Percentiles rank a stretch among this genome's conserved stretches.
Evolutionary conservation across 1,140 invertebrate species (phyloP).

Genomic region (Drosophila elegans): DNA sequence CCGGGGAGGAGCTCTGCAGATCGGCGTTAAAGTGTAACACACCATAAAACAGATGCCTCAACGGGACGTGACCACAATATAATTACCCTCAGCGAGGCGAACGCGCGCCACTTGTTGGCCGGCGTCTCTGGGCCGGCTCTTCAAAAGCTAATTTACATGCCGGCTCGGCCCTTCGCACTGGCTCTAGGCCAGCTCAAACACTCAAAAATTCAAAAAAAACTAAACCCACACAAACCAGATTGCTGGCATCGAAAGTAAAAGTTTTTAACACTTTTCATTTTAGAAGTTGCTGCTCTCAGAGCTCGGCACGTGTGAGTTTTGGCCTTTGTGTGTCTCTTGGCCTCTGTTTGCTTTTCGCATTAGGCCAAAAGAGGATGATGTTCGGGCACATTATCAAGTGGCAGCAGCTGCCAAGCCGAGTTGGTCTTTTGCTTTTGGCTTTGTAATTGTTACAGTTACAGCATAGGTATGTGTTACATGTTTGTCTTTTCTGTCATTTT

Average conservation of each 20-base stretch:
- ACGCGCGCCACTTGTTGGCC: conserved; percentile 70
- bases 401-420: conserved; percentile 52
- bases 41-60: conserved; percentile 75
- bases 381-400: conserved; percentile 65
- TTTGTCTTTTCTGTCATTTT: conserved; percentile 9
- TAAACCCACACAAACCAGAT: conserved; percentile 1
- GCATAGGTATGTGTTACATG: conserved; percentile 34
- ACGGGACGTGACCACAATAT: conserved; percentile 81
- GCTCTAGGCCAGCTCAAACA: conserved; percentile 35
- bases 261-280: conserved; percentile 79
- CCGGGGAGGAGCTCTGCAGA: conserved; percentile 33
- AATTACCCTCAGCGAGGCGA: conserved; percentile 70
- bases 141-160: conserved; percentile 76
- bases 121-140: conserved; percentile 49
- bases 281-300: conserved; percentile 56
- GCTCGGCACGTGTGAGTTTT: conserved; percentile 21
- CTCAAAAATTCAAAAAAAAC: conserved; percentile 1
- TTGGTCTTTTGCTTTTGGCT: conserved; percentile 34
- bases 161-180: conserved; percentile 28
- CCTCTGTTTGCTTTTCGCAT: conserved; percentile 75
- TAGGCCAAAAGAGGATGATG: conserved; percentile 56
- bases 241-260: conserved; percentile 41
- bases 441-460: conserved; percentile 39
- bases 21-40: conserved; percentile 81
- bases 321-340: conserved; percentile 27